Evolutionary conservation across 2,888 invertebrate genomes (phyloP), one percentile per base, ranked within the genome.

Genomic region (Clostera curtula): DNA sequence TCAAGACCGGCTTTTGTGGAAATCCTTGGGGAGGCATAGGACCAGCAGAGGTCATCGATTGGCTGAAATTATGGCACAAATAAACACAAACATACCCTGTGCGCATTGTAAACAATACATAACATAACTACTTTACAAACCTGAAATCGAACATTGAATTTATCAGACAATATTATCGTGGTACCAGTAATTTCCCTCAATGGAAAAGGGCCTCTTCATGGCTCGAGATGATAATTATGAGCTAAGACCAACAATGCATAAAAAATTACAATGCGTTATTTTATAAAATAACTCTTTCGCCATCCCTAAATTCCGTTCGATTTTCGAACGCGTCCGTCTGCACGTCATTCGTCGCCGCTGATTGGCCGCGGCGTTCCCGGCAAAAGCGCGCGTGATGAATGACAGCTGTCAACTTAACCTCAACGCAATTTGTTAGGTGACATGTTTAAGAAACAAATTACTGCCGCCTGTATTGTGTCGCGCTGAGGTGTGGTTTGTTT

Each of bases 371-470:
- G 50, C 33, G 46, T 40, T 63, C 60, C 65, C 68, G 70, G 64
- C 68, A 66, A 66, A 69, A 47, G 63, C 48, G 38, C 42, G 53
- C 51, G 49, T 52, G 57, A 62, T 56, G 58, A 57, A 51, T 64
- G 79, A 76, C 73, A 76, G 61, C 71, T 66, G 74, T 73, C 74
- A 72, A 61, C 56, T 70, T 60, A 52, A 50, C 56, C 50, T 40
- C 50, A 45, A 53, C 52, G 37, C 45, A 55, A 70, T 72, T 69
- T 72, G 73, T 68, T 59, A 62, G 49, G 46, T 56, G 73, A 70
- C 69, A 63, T 61, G 61, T 63, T 65, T 55, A 46, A 50, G 31
- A 60, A 60, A 62, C 57, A 63, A 56, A 66, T 56, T 43, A 34
- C 43, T 39, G 37, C 40, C 48, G 23, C 36, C 36, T 36, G 27